Evolutionary conservation across 2,797 vertebrate genomes (phyloP), one percentile per base, ranked within the genome.

Genomic region (Anableps anableps): DNA sequence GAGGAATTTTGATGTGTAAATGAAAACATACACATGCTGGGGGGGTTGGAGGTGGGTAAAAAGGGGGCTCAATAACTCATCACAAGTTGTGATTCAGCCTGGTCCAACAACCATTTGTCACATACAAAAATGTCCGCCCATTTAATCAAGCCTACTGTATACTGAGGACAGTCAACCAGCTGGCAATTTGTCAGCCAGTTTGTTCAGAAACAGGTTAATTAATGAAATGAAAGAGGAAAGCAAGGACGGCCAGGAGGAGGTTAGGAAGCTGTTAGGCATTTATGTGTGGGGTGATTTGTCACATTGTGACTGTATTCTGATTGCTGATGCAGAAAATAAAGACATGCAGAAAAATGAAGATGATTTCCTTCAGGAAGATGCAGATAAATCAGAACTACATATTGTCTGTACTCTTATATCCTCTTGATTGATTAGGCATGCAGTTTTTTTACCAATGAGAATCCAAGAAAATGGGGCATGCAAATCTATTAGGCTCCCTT

Each of bases 21-120:
- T 86, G 88, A 90, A 91, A 94, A 92, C 74, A 82, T 79, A 83
- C 79, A 84, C 84, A 77, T 53, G 68, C 78, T 82, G 71, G 38
- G n/a, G 73, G 73, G 43, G 47, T 21, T 76, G 31, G 19, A 45
- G 36, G 83, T 47, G 41, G 34, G 72, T 7, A 5, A 34, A 3
- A 86, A 51, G 78, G 71, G 79, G 82, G 84, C 94, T 95, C 95
- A 95, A 95, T 96, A 96, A 96, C 91, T 96, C 95, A 95, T 96
- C 93, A 86, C 91, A 88, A 91, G 88, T 83, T 90, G 92, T 92
- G 93, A 95, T 95, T 95, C 94, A 95, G 88, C 82, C 73, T 72
- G 77, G 71, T 88, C 90, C 88, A 90, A 92, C 91, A 89, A 87
- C 88, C 93, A 66, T 96, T 94, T 93, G 91, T 96, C 95, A 96